Conservation (phyloP, 2,888 invertebrate genomes). For the Troilus luridus region DNA sequence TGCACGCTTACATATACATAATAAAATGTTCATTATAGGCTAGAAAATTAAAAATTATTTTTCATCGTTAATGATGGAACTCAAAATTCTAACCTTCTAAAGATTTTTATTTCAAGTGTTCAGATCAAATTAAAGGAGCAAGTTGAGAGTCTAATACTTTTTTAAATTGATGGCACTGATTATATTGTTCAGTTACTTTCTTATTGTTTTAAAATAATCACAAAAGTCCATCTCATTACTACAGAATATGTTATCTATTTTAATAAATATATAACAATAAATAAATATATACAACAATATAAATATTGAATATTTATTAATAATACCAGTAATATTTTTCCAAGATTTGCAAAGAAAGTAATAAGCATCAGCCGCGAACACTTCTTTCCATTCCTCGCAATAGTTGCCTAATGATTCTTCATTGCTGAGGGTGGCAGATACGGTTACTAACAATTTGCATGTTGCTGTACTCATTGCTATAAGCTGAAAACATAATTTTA, state of each 20-base stretch:
- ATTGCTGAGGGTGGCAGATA: conserved; percentile 9
- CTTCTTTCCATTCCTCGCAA: conserved; percentile 80
- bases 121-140: no score
- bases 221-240: no score
- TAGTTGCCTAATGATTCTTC: conserved; percentile 60
- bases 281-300: not conserved
- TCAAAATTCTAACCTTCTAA: no score
- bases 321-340: conserved; percentile 70
- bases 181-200: no score
- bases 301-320: conserved; percentile 65
- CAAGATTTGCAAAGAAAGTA: conserved; percentile 72
- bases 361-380: conserved; percentile 79
- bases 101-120: no score
- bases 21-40: no score
- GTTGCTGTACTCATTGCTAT: conserved; percentile 15
- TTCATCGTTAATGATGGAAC: no score
- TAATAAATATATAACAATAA: not conserved
- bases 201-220: no score
- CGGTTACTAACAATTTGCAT: conserved; percentile 14
- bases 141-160: no score
- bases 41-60: no score
- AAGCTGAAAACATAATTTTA: conserved; percentile 35
- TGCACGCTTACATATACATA: no score
- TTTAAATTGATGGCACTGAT: no score
- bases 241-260: not conserved